Base-by-base conservation (phyloP, 2,797 vertebrate genomes). In the Micrastur ruficollis region DNA sequence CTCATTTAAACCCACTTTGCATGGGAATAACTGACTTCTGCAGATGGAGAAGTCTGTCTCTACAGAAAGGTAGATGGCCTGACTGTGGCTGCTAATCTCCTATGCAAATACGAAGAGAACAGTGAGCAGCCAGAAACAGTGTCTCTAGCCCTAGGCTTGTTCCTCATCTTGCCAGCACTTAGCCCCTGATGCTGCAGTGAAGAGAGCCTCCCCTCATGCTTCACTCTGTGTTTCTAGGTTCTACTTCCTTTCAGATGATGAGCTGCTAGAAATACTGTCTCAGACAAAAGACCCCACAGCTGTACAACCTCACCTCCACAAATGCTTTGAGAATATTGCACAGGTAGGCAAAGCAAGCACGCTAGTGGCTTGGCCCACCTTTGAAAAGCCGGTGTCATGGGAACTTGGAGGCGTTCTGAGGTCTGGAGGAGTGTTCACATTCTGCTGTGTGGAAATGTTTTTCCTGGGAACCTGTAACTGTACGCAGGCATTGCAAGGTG, bases 221-320 rank as follows among this genome's bases (percentile, higher is more conserved):
- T 65, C 6, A 7, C n/a, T 47, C 34, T 75, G 6, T 90, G 16
- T 90, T 94, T 98, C 76, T 91, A 99, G 99, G 96, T 99, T 99
- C 98, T 99, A 99, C 97, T 99, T 99, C 97, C 98, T 99, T 86
- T 99, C 99, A 38, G 99, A 99, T 38, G 99, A 99, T 61, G 99
- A 99, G 95, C 98, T 99, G 31, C 97, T 99, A 86, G 99, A 99
- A 98, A 99, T 99, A 94, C 93, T 99, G 75, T 99, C 99, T 74
- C 99, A 99, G 96, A 99, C 99, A 31, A 99, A 99, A 97, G 99
- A 99, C 89, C 99, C 99, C 52, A 99, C 98, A 22, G 99, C 99
- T 20, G 99, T 99, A 75, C 99, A 99, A 73, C 99, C 98, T 47
- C 99, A 99, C 85, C 98, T 99, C 49, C 98, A 98, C 93, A 99